Base-by-base conservation (phyloP, 2,797 vertebrate genomes). In the Labroides dimidiatus region DNA sequence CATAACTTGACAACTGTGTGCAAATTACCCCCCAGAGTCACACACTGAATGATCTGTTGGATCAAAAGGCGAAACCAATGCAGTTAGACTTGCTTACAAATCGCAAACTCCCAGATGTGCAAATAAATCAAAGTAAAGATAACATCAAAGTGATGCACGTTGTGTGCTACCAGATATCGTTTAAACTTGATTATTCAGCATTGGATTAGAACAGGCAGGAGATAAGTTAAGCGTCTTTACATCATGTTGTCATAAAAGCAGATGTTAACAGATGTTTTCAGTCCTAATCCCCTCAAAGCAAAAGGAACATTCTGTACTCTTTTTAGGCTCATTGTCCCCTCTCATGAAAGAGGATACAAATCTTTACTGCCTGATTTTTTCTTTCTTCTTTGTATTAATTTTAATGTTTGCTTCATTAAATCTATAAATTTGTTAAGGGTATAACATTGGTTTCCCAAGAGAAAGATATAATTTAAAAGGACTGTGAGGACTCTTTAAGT, bases 51-150 rank as follows among this genome's bases (percentile, higher is more conserved):
- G 64, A 81, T 73, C 36, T 71, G 71, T 79, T 80, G 63, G 77
- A 78, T 82, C 78, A 70, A 64, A 82, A 75, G 56, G 71, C 68
- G 65, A 64, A 82, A 80, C 30, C 64, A 24, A 67, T 49, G 51
- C 56, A 42, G n/a, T n/a, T 71, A 82, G 72, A 52, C 67, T 63
- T 77, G 82, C 68, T 82, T 77, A 68, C 80, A 84, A 71, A 84
- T 69, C 55, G 71, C 61, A 64, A 65, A 74, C 67, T 66, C 21
- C 59, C 76, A 72, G 80, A 76, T 78, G 81, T 45, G 64, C 20
- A 30, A 86, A 90, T 90, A 84, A 91, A 90, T 91, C 89, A 90
- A 57, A 75, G 78, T n/a, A 55, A 63, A 51, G 84, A 90, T 86
- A 85, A 82, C 15, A 77, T 87, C 87, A 86, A 36, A 60, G 57